phyloP scores from a whole-genome alignment of 2,797 vertebrate species.

The Bovichtus diacanthus region DNA sequence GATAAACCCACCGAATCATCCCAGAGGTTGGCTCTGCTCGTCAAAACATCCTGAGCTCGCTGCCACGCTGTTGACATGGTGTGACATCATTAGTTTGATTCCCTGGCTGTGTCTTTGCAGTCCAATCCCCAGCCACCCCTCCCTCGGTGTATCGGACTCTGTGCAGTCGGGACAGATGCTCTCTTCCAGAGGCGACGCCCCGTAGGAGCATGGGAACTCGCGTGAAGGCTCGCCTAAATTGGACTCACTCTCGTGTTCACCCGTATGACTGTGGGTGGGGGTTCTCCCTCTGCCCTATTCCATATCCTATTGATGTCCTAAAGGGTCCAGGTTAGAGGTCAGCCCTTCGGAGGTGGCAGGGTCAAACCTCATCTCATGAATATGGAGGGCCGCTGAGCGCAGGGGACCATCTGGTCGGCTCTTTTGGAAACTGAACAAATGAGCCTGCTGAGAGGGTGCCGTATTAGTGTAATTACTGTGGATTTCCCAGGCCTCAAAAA shows the following conservation, averaged over 20 bases:
- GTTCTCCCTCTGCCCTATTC: conserved; percentile 61
- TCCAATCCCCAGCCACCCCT: conserved; percentile 15
- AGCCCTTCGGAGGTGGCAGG: conserved; percentile 69
- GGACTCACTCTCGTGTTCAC: conserved; percentile 25
- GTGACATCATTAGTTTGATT: conserved; percentile 58
- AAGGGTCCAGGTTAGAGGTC: conserved; percentile 78
- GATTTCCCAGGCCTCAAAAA: conserved; percentile 68
- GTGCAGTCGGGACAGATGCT: conserved; percentile 76
- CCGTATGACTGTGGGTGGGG: conserved; percentile 56
- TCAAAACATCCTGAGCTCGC: conserved; percentile 60
- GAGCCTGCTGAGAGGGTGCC: conserved; percentile 61
- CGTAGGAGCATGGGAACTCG: conserved; percentile 72
- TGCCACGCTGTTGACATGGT: conserved; percentile 52
- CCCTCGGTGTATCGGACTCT: conserved; percentile 11
- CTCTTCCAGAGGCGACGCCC: conserved; percentile 51
- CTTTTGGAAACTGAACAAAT: conserved; percentile 75
- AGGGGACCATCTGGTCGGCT: conserved; percentile 80
- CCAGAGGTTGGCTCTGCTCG: not conserved
- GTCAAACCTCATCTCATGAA: conserved; percentile 82
- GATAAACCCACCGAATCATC: conserved; percentile 12
- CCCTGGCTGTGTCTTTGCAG: conserved; percentile 61
- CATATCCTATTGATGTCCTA: conserved; percentile 73
- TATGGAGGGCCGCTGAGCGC: conserved; percentile 68
- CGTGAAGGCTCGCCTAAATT: conserved; percentile 44
- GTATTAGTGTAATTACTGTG: conserved; percentile 73